A percentile compares a stretch with the other conserved stretches of the same genome.
These are phyloP conservation scores for Callosobruchus maculatus DNA, from an alignment of 2,888 invertebrate species.

Conservation along the genomic window DNA sequence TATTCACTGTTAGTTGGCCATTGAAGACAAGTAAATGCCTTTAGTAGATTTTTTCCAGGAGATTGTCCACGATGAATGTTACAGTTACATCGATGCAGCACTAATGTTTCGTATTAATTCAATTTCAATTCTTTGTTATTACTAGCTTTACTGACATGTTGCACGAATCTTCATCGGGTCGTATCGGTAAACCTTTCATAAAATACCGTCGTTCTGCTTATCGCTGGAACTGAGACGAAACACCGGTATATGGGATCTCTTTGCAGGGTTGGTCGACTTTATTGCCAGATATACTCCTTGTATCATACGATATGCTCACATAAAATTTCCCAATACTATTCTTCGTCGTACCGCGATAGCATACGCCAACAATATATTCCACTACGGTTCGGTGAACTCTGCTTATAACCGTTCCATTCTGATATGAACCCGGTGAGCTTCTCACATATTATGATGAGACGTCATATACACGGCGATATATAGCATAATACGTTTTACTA, in stretches of 20 bases:
- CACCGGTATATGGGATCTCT: too few species aligned
- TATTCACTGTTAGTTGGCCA: too few species aligned
- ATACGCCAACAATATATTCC: not conserved
- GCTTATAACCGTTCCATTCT: not conserved
- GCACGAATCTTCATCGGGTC: too few species aligned
- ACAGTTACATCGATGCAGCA: too few species aligned
- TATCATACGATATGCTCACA: not conserved
- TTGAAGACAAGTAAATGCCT: too few species aligned
- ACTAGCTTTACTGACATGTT: too few species aligned
- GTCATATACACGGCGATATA: not conserved
- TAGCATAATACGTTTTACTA: not conserved
- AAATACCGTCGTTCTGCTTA: not conserved
- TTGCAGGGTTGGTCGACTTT: not conserved
- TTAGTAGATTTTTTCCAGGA: too few species aligned
- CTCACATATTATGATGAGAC: not conserved
- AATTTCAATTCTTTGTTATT: too few species aligned
- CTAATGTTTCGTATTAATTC: too few species aligned
- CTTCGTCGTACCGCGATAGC: not conserved
- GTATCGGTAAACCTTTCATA: not conserved
- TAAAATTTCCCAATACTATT: not conserved
- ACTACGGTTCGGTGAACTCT: not conserved
- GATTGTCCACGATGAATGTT: too few species aligned
- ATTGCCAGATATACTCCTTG: not conserved
- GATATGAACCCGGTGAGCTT: not conserved
- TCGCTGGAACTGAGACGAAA: too few species aligned